Percentiles rank a stretch among this genome's conserved stretches.
phyloP scores from a whole-genome alignment of 2,797 vertebrate genomes.

The Ctenosaura bakeri region DNA sequence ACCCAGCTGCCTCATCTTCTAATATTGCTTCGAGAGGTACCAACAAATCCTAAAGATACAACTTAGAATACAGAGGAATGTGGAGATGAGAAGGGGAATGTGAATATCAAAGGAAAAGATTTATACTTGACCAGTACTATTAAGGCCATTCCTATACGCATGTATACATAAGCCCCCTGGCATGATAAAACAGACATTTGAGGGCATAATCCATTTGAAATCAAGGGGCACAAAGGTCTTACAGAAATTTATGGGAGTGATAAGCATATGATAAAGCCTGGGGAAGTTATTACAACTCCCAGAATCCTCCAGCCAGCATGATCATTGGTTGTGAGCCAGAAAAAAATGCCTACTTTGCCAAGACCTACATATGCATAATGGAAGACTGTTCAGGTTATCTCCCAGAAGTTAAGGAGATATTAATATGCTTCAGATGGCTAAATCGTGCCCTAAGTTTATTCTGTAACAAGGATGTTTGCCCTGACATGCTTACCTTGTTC shows the following conservation, averaged over 20 bases:
- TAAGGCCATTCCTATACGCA: background rate
- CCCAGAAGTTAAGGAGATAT: background rate
- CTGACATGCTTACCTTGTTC: background rate
- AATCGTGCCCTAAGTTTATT: background rate
- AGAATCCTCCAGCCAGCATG: too few species aligned
- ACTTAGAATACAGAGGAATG: background rate
- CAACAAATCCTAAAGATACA: conserved; percentile 14
- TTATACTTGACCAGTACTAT: background rate
- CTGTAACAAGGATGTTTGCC: background rate
- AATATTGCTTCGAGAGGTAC: background rate
- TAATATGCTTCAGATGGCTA: background rate
- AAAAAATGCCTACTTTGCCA: too few species aligned
- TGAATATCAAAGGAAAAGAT: background rate
- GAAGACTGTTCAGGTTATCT: background rate
- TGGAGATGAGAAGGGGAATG: background rate
- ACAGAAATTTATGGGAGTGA: background rate
- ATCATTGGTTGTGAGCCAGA: too few species aligned
- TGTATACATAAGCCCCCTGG: background rate
- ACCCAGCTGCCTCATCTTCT: background rate
- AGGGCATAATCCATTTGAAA: background rate
- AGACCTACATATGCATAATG: background rate
- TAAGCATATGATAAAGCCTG: background rate
- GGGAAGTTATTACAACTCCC: too few species aligned
- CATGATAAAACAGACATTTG: background rate
- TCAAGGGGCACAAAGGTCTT: background rate